These are phyloP conservation scores for Drosophila kuntzei DNA, from an alignment of 2,888 invertebrate species.

Conservation along the genomic window DNA sequence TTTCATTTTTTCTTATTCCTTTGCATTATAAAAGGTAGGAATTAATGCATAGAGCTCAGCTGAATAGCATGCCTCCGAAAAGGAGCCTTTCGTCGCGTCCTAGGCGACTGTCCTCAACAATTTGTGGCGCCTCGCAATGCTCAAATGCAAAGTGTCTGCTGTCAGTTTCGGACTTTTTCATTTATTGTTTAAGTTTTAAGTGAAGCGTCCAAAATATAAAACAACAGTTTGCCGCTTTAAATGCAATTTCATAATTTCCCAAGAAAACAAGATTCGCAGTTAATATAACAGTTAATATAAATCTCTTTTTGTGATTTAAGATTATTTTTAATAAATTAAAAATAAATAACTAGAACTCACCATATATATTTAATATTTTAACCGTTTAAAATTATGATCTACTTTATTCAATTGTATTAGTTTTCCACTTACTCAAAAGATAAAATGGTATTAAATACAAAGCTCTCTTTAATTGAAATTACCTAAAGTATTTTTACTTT, in stretches of 20 bases:
- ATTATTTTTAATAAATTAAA: too few relatives aligned
- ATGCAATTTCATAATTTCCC: constrained; percentile 20
- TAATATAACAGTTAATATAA: too few relatives aligned
- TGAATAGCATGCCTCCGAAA: constrained; percentile 43
- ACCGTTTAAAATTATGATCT: too few relatives aligned
- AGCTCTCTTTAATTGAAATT: too few relatives aligned
- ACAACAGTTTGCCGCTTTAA: constrained; percentile 18
- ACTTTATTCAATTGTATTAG: too few relatives aligned
- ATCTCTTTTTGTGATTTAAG: too few relatives aligned
- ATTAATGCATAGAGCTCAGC: constrained; percentile 70
- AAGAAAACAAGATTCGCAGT: constrained; percentile 4
- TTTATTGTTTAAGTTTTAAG: constrained; percentile 71
- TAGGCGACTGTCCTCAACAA: constrained; percentile 49
- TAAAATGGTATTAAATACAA: too few relatives aligned
- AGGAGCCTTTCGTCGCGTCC: constrained; percentile 2
- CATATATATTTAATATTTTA: too few relatives aligned
- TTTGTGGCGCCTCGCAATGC: constrained; percentile 54
- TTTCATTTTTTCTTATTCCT: constrained; percentile 58
- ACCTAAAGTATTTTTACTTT: too few relatives aligned
- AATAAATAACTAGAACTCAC: too few relatives aligned
- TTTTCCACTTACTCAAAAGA: too few relatives aligned
- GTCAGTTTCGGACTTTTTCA: constrained; percentile 66
- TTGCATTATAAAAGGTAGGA: constrained; percentile 80
- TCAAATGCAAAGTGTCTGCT: constrained; percentile 56
- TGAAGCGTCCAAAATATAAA: constrained; percentile 29